Percentiles rank a stretch among this genome's conserved stretches.
phyloP scores from a whole-genome alignment of 2,888 invertebrate genomes.

The Hedychridium roseum region DNA sequence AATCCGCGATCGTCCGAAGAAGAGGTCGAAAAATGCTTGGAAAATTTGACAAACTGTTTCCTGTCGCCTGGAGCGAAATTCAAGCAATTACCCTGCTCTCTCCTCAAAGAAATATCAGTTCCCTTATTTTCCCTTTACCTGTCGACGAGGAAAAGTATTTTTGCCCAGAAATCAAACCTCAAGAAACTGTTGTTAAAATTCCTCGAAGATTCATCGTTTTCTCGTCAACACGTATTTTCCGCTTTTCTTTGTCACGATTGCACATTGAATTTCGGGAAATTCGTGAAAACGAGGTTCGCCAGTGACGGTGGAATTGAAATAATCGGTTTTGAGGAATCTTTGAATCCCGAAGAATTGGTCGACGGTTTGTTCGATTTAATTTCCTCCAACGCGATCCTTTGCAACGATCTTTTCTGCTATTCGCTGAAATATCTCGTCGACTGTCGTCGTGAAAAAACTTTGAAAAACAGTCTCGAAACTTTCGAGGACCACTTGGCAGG shows the following conservation, averaged over 20 bases:
- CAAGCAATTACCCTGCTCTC: slow-evolving; percentile 49
- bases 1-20: slow-evolving; percentile 35
- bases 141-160: slow-evolving; percentile 43
- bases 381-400: slow-evolving; percentile 43
- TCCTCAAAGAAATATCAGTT: slow-evolving; percentile 45
- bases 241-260: slow-evolving; percentile 41
- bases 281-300: slow-evolving; percentile 45
- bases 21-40: slow-evolving; percentile 54
- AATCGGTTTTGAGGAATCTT: slow-evolving; percentile 38
- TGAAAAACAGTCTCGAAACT: slow-evolving; percentile 27
- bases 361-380: slow-evolving; percentile 57
- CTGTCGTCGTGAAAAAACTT: too few species aligned
- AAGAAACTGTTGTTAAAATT: slow-evolving; percentile 43
- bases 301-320: slow-evolving; percentile 50
- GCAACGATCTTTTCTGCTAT: slow-evolving; percentile 60
- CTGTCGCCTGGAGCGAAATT: slow-evolving; percentile 51
- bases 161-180: slow-evolving; percentile 39
- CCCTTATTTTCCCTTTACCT: slow-evolving; percentile 54
- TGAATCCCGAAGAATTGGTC: slow-evolving; percentile 48
- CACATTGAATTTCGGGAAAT: slow-evolving; percentile 46
- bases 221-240: slow-evolving; percentile 41
- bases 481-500: slow-evolving; percentile 40
- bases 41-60: slow-evolving; percentile 57
- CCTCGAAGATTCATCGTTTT: slow-evolving; percentile 34
- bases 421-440: slow-evolving; percentile 60